Evolutionary conservation across 2,113 vertebrate species (phyloP).

Genomic region (Aptenodytes forsteri): DNA sequence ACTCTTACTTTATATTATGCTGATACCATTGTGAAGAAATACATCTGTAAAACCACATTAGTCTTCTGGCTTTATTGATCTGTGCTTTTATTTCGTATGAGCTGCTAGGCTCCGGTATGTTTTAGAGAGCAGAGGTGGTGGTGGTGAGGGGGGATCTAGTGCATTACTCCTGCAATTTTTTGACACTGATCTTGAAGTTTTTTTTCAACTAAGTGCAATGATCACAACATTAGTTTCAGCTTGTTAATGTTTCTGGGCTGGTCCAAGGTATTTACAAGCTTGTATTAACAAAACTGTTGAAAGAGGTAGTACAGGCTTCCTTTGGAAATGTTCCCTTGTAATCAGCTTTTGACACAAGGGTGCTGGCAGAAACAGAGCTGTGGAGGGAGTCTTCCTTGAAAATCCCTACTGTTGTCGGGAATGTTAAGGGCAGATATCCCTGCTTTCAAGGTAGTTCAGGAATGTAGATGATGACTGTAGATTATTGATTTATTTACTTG

Average conservation of each 20-base stretch:
- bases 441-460: constrained; percentile 30
- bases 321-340: neutral
- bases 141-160: neutral
- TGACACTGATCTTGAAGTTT: neutral
- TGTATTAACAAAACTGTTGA: neutral
- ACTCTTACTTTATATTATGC: neutral
- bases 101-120: neutral
- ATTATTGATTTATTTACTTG: constrained; percentile 51
- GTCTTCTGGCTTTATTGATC: neutral
- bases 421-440: neutral
- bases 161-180: neutral
- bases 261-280: neutral
- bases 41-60: neutral
- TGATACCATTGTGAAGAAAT: neutral
- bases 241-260: neutral
- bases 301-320: neutral
- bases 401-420: neutral
- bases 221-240: neutral
- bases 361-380: neutral
- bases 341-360: neutral
- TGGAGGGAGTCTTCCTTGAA: neutral
- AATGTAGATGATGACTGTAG: constrained; percentile 45
- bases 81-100: neutral
- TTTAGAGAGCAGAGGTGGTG: neutral
- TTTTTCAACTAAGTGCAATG: neutral